These are phyloP conservation scores for Melanargia galathea DNA, from an alignment of 2,888 invertebrate genomes.

Conservation along the genomic window DNA sequence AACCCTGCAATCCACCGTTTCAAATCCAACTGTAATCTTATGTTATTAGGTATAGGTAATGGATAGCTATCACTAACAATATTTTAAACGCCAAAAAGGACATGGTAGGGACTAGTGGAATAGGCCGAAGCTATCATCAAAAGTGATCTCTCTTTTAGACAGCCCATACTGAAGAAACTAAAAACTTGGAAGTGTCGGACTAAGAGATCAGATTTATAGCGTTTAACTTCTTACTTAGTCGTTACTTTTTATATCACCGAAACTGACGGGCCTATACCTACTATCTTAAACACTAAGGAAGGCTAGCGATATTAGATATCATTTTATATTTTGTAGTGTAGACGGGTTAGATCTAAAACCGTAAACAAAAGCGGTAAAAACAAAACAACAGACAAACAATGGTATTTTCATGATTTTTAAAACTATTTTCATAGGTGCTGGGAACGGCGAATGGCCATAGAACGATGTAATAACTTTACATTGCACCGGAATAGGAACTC, in stretches of 20 bases:
- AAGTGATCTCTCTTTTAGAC: no score
- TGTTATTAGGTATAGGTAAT: no score
- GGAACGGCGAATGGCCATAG: slow-evolving; percentile 43
- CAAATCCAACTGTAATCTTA: no score
- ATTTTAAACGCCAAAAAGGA: no score
- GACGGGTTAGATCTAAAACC: slow-evolving; percentile 2
- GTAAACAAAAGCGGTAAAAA: slow-evolving; percentile 15
- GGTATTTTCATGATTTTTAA: slow-evolving; percentile 41
- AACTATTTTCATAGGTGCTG: slow-evolving; percentile 42
- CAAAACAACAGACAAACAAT: slow-evolving; percentile 35
- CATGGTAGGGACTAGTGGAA: no score
- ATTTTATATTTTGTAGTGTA: neutral
- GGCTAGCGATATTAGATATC: no score
- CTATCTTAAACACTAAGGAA: no score
- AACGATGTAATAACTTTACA: slow-evolving; percentile 55
- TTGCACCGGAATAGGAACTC: slow-evolving; percentile 53
- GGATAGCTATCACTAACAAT: no score
- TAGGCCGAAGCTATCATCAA: no score
- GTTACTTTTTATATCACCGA: neutral
- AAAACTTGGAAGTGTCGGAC: neutral
- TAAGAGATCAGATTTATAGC: neutral
- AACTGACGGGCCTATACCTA: no score
- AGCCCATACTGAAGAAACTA: neutral
- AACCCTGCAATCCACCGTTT: no score
- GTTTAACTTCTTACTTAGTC: neutral